Percentiles rank a stretch among this genome's conserved stretches.
Evolutionary conservation across 2,797 vertebrate species (phyloP).

Genomic region (Mareca strepera): DNA sequence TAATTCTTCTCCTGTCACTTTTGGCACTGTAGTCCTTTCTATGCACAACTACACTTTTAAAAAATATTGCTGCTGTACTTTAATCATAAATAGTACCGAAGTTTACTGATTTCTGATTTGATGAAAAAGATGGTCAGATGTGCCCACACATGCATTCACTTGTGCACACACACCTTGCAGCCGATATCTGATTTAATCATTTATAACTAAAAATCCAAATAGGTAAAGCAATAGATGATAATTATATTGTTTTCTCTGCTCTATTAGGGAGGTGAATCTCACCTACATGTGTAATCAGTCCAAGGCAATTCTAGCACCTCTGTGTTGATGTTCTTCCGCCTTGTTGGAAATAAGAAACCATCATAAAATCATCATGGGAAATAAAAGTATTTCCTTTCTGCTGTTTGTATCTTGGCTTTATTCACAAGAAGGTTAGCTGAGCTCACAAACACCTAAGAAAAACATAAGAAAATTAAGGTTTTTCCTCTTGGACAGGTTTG

Average conservation of each 20-base stretch:
- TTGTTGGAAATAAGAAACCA: background rate
- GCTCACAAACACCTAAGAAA: background rate
- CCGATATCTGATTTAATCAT: background rate
- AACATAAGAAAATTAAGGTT: background rate
- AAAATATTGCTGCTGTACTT: conserved; percentile 47
- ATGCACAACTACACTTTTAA: conserved; percentile 6
- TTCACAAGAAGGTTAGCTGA: background rate
- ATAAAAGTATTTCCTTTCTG: conserved; percentile 11
- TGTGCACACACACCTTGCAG: background rate
- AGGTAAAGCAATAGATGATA: background rate
- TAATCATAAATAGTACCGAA: conserved; percentile 34
- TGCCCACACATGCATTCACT: accelerated
- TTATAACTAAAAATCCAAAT: conserved; percentile 8
- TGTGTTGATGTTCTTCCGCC: background rate
- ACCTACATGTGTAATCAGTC: background rate
- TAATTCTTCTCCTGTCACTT: conserved; percentile 70
- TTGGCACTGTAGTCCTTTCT: conserved; percentile 43
- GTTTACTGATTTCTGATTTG: conserved; percentile 1
- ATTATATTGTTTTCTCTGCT: background rate
- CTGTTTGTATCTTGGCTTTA: background rate
- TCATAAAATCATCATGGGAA: background rate
- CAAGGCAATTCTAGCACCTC: background rate
- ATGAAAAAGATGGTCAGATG: background rate
- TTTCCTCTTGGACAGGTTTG: background rate
- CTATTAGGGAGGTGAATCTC: background rate